phyloP scores from a whole-genome alignment of 1,140 invertebrate genomes.

The Antheraea mylitta region DNA sequence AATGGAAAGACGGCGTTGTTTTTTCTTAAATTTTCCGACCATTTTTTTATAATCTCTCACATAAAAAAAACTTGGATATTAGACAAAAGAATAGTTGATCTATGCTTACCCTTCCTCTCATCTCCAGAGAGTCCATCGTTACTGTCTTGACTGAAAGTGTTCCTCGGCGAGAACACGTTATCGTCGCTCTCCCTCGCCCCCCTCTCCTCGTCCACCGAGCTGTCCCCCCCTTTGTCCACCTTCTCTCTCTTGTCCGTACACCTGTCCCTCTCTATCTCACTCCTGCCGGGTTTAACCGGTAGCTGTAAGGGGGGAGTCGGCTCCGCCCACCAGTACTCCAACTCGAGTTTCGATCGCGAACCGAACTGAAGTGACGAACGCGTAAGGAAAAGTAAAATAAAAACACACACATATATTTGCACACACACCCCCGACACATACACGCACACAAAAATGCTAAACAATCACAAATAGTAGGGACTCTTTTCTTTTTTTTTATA shows the following conservation, averaged over 20 bases:
- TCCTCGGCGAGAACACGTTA: constrained; percentile 68
- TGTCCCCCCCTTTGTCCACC: constrained; percentile 49
- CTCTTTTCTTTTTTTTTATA: too few species aligned
- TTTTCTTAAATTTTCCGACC: too few species aligned
- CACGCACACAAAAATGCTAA: too few species aligned
- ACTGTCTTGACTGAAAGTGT: constrained; percentile 62
- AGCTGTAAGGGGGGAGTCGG: constrained; percentile 59
- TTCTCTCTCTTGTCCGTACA: constrained; percentile 42
- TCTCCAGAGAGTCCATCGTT: constrained; percentile 69
- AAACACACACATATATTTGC: too few species aligned
- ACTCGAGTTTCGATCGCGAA: constrained; percentile 86
- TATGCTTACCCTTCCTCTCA: constrained; percentile 55
- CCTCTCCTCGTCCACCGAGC: constrained; percentile 53
- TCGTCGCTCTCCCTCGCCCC: constrained; percentile 56
- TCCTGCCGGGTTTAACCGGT: constrained; percentile 26
- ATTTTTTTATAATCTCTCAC: too few species aligned
- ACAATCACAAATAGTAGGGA: too few species aligned
- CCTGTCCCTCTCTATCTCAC: constrained; percentile 36
- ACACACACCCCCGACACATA: too few species aligned
- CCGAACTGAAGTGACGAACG: constrained; percentile 81
- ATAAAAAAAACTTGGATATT: too few species aligned
- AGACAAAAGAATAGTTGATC: too few species aligned
- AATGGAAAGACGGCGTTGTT: too few species aligned
- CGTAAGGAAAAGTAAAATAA: too few species aligned
- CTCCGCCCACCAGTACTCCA: constrained; percentile 92